Evolutionary conservation across 2,888 invertebrate genomes (phyloP).

Genomic region (Bimastos eiseni): DNA sequence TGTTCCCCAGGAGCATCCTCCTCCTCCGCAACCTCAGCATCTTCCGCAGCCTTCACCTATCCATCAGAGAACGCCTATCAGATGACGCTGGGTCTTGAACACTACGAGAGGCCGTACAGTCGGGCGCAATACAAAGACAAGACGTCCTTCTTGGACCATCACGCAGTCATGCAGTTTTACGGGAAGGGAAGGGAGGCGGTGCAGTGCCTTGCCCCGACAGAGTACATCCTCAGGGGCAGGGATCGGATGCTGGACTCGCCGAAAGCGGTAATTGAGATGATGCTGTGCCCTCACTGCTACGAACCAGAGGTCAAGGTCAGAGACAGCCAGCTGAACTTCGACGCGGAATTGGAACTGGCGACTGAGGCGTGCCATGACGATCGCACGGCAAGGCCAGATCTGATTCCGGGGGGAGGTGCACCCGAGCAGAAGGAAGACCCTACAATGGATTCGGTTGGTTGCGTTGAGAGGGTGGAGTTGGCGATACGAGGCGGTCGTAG

Average conservation of each 20-base stretch:
- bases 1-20: background rate
- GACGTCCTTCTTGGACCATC: background rate
- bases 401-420: background rate
- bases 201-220: background rate
- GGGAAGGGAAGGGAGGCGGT: background rate
- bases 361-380: background rate
- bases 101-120: background rate
- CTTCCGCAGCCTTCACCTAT: background rate
- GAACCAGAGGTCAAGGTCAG: background rate
- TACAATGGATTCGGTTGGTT: background rate
- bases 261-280: slow-evolving; percentile 4
- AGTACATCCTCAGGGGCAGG: background rate
- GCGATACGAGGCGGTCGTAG: background rate
- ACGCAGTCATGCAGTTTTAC: background rate
- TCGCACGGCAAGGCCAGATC: background rate
- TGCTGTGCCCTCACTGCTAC: slow-evolving; percentile 17
- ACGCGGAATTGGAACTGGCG: background rate
- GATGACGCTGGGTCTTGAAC: background rate
- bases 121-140: background rate
- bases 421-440: background rate
- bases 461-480: background rate
- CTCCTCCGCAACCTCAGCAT: background rate
- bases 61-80: background rate
- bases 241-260: background rate
- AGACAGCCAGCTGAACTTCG: background rate